Evolutionary conservation across 2,888 invertebrate species (phyloP).

Genomic region (Heteropelma amictum): DNA sequence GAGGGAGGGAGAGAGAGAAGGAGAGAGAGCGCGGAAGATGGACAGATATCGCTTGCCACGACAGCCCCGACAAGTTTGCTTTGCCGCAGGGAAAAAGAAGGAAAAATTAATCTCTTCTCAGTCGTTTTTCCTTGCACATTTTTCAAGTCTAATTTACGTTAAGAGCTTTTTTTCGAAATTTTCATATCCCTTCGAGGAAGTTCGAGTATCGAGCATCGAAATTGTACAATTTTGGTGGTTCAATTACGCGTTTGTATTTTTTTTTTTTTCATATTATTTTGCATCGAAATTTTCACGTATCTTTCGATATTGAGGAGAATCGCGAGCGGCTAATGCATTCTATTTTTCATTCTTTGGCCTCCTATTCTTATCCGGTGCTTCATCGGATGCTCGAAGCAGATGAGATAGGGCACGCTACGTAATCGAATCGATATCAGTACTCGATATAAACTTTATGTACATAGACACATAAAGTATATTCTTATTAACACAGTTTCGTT

Average conservation of each 20-base stretch:
- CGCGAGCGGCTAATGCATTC: background rate
- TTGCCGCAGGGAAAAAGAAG: slow-evolving; percentile 4
- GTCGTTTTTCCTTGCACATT: too few species aligned
- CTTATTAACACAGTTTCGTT: background rate
- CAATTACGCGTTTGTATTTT: background rate
- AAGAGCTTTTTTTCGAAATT: too few species aligned
- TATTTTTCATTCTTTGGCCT: background rate
- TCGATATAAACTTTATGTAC: background rate
- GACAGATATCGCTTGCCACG: slow-evolving; percentile 9
- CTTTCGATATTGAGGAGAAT: too few species aligned
- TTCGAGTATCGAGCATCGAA: too few species aligned
- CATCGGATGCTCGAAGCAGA: slow-evolving; percentile 18
- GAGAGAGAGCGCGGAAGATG: slow-evolving; percentile 3
- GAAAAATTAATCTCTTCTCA: too few species aligned
- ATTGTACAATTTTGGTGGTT: background rate
- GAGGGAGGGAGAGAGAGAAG: too few species aligned
- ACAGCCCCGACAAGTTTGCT: background rate
- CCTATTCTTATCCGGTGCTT: slow-evolving; percentile 2
- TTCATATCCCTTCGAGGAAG: too few species aligned
- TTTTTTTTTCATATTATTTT: background rate
- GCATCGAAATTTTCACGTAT: background rate
- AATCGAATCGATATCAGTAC: slow-evolving; percentile 29
- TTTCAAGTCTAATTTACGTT: too few species aligned
- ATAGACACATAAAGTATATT: too few species aligned
- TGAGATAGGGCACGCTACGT: slow-evolving; percentile 25